Evolutionary conservation across 92 coral and sea anemone genomes (phyloP), one percentile per base, ranked within the genome.

Genomic region (Isaurus tuberculatus): DNA sequence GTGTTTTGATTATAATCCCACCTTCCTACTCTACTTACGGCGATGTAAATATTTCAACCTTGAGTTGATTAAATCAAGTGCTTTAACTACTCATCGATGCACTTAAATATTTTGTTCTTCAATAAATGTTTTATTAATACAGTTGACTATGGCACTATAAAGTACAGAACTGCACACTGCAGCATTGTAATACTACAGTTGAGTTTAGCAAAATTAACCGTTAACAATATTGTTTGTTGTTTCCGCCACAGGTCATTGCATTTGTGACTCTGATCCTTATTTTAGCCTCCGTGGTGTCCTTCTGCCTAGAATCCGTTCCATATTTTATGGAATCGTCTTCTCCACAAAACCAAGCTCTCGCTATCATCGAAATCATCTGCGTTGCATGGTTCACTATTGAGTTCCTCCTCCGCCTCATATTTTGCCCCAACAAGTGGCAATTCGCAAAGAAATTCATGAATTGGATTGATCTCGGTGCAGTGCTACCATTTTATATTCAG

Each of bases 401-500:
- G 82, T 84, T 97, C 53, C 53, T 91, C 36, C 58, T 87, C 29
- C 92, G 99, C 55, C 51, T 92, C 37, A 84, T 75, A 8, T 90
- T 90, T 86, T 94, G 97, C 29, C 99, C 99, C 17, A 90, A 86
- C 42, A 97, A 97, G 83, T 88, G 91, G 37, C 87, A 84, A 48
- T 97, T 97, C 55, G 69, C 88, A 25, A 94, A 94, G 83, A 88
- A 90, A 64, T 94, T 96, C 19, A 97, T 94, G 99, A 97, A 97
- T 92, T 97, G 99, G 99, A 89, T 97, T 48, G 99, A 97, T 61
- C 81, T 97, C 4, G 94, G 94, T n/a, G 99, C 99, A 57, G 95
- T 97, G 67, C 33, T 92, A 8, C 99, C 99, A 4, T 97, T 97
- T 75, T 97, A 94, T 27, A 67, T 97, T 19, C 86, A 91, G 23